Percentiles rank a stretch among this genome's conserved stretches.
phyloP scores from a whole-genome alignment of 2,888 invertebrate genomes.

The Hypolimnas misippus region DNA sequence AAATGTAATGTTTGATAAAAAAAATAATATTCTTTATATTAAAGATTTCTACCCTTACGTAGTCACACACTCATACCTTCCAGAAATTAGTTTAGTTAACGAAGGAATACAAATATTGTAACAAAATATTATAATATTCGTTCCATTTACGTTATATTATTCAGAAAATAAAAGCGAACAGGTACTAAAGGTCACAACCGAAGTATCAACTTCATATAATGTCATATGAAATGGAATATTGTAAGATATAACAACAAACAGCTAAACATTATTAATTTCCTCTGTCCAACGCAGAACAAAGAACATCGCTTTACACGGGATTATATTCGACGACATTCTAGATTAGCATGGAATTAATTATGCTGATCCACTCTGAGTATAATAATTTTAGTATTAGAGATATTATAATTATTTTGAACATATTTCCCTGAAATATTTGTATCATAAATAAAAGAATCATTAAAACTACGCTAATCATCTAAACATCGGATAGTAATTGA shows the following conservation, averaged over 20 bases:
- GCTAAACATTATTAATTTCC: constrained; percentile 7
- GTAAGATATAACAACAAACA: not conserved
- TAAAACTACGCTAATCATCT: too few relatives aligned
- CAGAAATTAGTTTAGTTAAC: not conserved
- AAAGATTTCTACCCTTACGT: too few relatives aligned
- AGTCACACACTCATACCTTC: not conserved
- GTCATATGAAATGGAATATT: not conserved
- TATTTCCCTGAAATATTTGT: too few relatives aligned
- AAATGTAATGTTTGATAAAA: too few relatives aligned
- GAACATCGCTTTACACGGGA: constrained; percentile 13
- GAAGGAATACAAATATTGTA: too few relatives aligned
- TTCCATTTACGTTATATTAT: not conserved
- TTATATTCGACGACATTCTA: constrained; percentile 11
- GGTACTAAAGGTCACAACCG: not conserved
- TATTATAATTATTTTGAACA: too few relatives aligned
- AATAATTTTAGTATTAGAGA: not conserved
- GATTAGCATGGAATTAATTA: constrained; percentile 10
- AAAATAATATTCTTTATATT: too few relatives aligned
- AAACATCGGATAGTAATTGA: too few relatives aligned
- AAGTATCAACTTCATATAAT: not conserved
- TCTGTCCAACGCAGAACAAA: constrained; percentile 16
- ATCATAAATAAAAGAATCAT: too few relatives aligned
- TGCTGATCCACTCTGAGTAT: not conserved
- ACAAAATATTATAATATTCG: too few relatives aligned
- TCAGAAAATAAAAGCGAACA: not conserved